Base-by-base conservation (phyloP, 1,140 invertebrate species). In the Diprion similis region DNA sequence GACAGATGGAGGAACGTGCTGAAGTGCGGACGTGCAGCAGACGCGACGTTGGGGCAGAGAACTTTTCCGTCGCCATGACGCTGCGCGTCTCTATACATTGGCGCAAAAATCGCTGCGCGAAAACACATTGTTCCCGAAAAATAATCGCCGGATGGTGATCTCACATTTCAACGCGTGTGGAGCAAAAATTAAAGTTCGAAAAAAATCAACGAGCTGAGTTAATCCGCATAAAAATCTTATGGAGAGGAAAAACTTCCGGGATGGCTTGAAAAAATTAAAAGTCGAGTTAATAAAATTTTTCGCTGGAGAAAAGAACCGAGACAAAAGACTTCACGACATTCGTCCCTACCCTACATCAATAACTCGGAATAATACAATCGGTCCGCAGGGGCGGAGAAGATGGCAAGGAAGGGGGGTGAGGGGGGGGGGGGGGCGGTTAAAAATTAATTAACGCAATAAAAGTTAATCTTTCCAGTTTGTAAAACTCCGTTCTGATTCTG, bases 361-460 rank as follows among this genome's bases (percentile, higher is more conserved):
- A 83, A 82, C 71, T 70, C 68, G 68, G 75, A 80, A 83, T 81
- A 80, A 82, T 81, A 80, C 76, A 80, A 82, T 81, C 76, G 75
- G 72, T 71, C 72, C 17, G 66, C 11, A 64, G 59, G 59, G 59
- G 13, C 17, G 18, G 37, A 68, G 37, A 68, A 18, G 59, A 17
- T 18, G 59, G 59, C 13, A 64, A 17, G 59, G 17, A 7, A 65
- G 67, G 13, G 59, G 10, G 64, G 13, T 66, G 67, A 45, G 46
- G 48, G 37, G 13, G 59, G 51, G 59, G 51, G 46, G 66, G 67
- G 8, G 19, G 70, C 66, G 74, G 24, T 78, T 78, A 78, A 78
- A 81, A 82, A 84, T 80, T 79, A 81, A 83, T 83, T 82, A 79
- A 73, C 71, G 74, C 78, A 79, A 78, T 79, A 82, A 75, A 81